These are phyloP conservation scores for Antidorcas marsupialis DNA, from an alignment of 2,113 vertebrate species.

Conservation along the genomic window DNA sequence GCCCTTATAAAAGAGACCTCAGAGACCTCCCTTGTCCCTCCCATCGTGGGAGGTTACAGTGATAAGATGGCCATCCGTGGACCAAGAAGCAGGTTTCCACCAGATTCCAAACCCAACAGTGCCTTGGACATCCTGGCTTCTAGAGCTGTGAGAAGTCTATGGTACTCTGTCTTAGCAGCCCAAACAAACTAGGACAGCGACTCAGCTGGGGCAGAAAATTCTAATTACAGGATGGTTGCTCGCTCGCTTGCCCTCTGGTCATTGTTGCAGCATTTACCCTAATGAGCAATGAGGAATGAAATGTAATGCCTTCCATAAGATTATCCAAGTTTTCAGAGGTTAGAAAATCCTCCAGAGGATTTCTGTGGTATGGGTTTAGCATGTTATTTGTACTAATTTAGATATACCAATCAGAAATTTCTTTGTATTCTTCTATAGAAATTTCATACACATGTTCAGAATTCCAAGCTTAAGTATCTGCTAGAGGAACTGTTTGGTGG, in stretches of 20 bases:
- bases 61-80: background rate
- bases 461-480: background rate
- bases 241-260: background rate
- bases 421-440: background rate
- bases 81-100: background rate
- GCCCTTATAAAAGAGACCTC: background rate
- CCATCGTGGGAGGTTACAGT: background rate
- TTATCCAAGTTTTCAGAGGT: background rate
- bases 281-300: background rate
- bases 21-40: background rate
- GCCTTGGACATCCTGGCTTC: background rate
- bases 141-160: background rate
- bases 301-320: background rate
- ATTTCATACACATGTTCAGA: background rate
- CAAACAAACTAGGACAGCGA: background rate
- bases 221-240: background rate
- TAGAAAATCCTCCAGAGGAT: constrained; percentile 11
- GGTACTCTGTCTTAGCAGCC: background rate
- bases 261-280: background rate
- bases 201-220: background rate
- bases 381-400: background rate
- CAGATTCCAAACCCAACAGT: background rate
- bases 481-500: background rate
- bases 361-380: background rate
- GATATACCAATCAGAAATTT: background rate